Conservation (phyloP, 2,797 vertebrate species). For the Spinus olivaceus region DNA sequence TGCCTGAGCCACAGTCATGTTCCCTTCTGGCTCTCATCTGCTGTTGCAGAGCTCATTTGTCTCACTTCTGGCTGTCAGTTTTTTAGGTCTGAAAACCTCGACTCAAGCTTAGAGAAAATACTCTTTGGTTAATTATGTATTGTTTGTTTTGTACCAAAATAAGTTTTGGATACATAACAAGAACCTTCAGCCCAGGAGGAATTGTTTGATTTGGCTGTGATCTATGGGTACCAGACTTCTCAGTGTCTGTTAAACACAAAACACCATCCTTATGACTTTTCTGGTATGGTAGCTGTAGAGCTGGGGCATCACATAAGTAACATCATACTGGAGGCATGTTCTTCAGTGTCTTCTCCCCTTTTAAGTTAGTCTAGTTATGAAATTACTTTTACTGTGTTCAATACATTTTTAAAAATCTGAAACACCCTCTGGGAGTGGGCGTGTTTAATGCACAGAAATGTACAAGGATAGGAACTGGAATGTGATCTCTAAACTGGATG, state of each 20-base stretch:
- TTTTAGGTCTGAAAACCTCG: not conserved
- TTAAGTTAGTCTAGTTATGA: not conserved
- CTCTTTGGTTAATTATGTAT: not conserved
- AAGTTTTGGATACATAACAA: not conserved
- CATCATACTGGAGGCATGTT: not conserved
- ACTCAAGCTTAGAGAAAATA: not conserved
- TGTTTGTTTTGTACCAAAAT: not conserved
- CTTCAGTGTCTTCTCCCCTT: not conserved
- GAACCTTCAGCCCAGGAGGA: not conserved
- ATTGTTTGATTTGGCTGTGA: not conserved
- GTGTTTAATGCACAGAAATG: not conserved
- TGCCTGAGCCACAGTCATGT: not conserved
- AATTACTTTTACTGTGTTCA: not conserved
- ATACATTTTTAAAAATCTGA: not conserved
- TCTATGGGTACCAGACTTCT: not conserved
- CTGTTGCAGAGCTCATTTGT: rapidly evolving
- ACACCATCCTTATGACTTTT: not conserved
- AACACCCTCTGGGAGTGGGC: not conserved
- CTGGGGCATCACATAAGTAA: not conserved
- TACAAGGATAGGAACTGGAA: not conserved
- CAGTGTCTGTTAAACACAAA: not conserved
- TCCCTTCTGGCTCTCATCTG: not conserved
- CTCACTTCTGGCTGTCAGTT: not conserved
- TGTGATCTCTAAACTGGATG: not conserved
- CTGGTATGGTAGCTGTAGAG: not conserved